A percentile compares a stretch with the other conserved stretches of the same genome.
phyloP scores from a whole-genome alignment of 2,888 invertebrate genomes.

The Epistrophe grossulariae region DNA sequence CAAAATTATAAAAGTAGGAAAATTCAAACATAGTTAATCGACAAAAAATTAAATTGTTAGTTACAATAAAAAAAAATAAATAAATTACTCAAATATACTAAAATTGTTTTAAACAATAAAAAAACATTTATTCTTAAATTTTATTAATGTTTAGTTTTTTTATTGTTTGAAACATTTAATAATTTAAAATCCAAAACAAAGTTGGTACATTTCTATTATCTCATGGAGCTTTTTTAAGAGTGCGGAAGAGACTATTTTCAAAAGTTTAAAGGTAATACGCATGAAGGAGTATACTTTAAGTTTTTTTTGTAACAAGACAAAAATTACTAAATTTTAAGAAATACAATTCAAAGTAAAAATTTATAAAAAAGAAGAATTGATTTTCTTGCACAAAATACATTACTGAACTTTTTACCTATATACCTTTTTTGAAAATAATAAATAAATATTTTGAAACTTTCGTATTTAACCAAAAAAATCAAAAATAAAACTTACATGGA shows the following conservation, averaged over 20 bases:
- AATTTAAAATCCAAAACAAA: slow-evolving; percentile 30
- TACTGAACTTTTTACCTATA: slow-evolving; percentile 44
- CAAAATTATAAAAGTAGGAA: slow-evolving; percentile 3
- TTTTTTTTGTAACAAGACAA: slow-evolving; percentile 12
- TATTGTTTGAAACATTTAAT: slow-evolving; percentile 9
- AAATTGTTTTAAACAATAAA: slow-evolving; percentile 12
- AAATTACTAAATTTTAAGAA: slow-evolving; percentile 11
- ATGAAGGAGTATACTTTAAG: slow-evolving; percentile 35
- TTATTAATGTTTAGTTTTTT: background rate
- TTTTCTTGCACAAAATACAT: slow-evolving; percentile 50
- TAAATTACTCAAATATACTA: slow-evolving; percentile 7
- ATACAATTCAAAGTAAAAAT: slow-evolving; percentile 38
- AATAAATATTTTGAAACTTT: slow-evolving; percentile 33
- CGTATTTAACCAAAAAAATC: slow-evolving; percentile 47
- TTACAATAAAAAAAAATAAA: slow-evolving; percentile 3
- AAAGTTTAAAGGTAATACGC: slow-evolving; percentile 48
- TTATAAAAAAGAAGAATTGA: slow-evolving; percentile 47
- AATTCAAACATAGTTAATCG: slow-evolving; percentile 5
- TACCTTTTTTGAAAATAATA: slow-evolving; percentile 40
- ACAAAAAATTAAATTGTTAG: slow-evolving; percentile 12
- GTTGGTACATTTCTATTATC: slow-evolving; percentile 31
- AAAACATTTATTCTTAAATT: background rate
- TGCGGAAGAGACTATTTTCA: slow-evolving; percentile 69
- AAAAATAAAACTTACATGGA: slow-evolving; percentile 83
- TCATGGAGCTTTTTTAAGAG: slow-evolving; percentile 48